These are phyloP conservation scores for Drosophila nr. perissopoda DNA, from an alignment of 2,888 invertebrate genomes.

Conservation along the genomic window DNA sequence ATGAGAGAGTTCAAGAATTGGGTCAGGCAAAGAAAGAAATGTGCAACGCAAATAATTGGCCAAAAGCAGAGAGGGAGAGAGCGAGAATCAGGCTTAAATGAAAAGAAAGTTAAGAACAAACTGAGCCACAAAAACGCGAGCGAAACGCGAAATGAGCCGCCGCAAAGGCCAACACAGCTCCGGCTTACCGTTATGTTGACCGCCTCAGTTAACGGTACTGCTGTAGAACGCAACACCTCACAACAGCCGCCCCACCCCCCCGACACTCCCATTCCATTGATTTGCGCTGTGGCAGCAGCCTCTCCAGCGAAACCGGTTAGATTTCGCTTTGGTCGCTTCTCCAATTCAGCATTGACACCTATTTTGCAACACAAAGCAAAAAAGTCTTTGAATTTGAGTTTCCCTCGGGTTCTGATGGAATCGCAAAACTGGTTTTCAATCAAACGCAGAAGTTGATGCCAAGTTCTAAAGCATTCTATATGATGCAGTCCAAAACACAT, in stretches of 20 bases:
- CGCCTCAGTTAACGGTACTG: constrained; percentile 71
- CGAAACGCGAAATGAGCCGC: constrained; percentile 6
- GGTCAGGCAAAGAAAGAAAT: constrained; percentile 57
- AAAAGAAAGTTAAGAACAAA: constrained; percentile 61
- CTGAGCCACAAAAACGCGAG: constrained; percentile 6
- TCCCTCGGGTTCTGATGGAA: constrained; percentile 35
- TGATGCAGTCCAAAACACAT: not conserved
- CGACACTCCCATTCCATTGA: not conserved
- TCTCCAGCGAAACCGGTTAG: constrained; percentile 38
- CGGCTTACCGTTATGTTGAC: constrained; percentile 73
- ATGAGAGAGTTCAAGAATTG: constrained; percentile 64
- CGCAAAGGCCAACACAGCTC: constrained; percentile 8
- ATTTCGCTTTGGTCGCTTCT: constrained; percentile 13
- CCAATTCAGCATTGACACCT: constrained; percentile 44
- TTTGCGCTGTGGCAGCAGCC: not conserved
- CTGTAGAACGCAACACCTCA: constrained; percentile 28
- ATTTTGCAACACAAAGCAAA: constrained; percentile 36
- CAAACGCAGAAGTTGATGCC: not conserved
- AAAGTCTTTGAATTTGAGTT: constrained; percentile 26
- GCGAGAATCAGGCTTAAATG: constrained; percentile 40
- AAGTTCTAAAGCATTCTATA: constrained; percentile 20
- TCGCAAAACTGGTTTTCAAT: constrained; percentile 44
- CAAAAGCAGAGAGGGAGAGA: constrained; percentile 11
- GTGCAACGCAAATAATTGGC: constrained; percentile 56
- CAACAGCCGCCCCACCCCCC: not conserved